Evolutionary conservation across 1,140 invertebrate genomes (phyloP), one percentile per base, ranked within the genome.

Genomic region (Heliconius hermathena): DNA sequence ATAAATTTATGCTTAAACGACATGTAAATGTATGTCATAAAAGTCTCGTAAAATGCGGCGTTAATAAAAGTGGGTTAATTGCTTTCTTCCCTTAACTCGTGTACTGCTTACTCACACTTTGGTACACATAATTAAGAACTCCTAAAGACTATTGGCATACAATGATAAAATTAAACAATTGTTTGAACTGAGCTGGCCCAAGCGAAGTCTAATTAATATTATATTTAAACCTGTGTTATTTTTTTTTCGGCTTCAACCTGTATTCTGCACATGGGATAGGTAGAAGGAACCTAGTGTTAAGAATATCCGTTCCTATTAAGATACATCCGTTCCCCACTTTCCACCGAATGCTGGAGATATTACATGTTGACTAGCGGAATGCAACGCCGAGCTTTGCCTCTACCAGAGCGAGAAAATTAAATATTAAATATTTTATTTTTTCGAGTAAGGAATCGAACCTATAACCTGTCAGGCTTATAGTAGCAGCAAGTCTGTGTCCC

Each of bases 1-100:
- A 29, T 66, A 66, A 66, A 66, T 66, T 66, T 29, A 66, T 11
- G 78, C 74, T n/a, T 52, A 79, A 49, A 54, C 73, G 71, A 72
- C 36, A 72, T 72, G 36, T 72, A 72, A 72, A 72, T 72, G 71
- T 72, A 38, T 76, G 81, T 75, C 84, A 87, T 89, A 87, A 88
- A 88, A 86, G 81, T 75, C 74, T 82, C 72, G 76, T 88, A 85
- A 87, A 87, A 70, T 73, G 73, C 82, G 81, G 82, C 80, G 85
- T 83, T 84, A 86, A 86, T 87, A 84, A 87, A 89, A 84, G 81
- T 82, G 60, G 78, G 82, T 79, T 84, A 85, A 87, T 87, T 88
- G 79, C 80, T 76, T 81, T 81, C 78, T 84, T 85, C 83, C 73
- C 73, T 80, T 82, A 73, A 71, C 81, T 79, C 77, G 46, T 38